Conservation (phyloP, 2,888 invertebrate genomes). For the Bruchidius siliquastri region DNA sequence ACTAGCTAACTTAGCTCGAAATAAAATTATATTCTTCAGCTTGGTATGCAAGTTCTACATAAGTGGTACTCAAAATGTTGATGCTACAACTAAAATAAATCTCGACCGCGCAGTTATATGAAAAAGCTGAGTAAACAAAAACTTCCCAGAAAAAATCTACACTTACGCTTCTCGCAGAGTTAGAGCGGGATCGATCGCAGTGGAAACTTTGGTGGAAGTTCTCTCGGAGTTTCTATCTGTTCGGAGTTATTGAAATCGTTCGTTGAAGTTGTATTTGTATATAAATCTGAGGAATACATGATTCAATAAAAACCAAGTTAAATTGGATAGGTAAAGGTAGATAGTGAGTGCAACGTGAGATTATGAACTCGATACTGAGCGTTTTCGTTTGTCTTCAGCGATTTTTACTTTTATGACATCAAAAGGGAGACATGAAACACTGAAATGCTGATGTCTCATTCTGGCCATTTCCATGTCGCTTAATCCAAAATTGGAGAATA, state of each 20-base stretch:
- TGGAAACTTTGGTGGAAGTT: not conserved
- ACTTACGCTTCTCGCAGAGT: conserved; percentile 3
- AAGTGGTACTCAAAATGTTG: conserved; percentile 24
- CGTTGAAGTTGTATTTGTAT: not conserved
- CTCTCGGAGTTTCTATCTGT: not conserved
- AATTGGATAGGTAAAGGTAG: not conserved
- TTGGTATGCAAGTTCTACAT: conserved; percentile 23
- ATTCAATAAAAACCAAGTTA: not conserved
- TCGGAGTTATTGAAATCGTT: not conserved
- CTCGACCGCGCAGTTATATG: conserved; percentile 10
- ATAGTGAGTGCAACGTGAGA: not conserved
- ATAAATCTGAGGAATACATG: not conserved
- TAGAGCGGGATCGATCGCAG: not conserved
- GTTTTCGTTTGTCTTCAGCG: not conserved
- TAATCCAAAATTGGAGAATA: too few relatives aligned
- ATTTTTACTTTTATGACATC: not conserved
- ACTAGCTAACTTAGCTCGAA: conserved; percentile 12
- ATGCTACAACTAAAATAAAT: conserved; percentile 20
- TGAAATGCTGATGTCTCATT: too few relatives aligned
- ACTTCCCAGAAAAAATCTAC: conserved; percentile 1
- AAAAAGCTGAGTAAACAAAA: conserved; percentile 8
- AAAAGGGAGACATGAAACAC: too few relatives aligned
- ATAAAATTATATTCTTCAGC: conserved; percentile 23
- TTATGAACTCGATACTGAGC: not conserved
- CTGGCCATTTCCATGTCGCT: too few relatives aligned